Conservation (phyloP, 2,888 invertebrate genomes). For the Lasioglossum oenotherae region DNA sequence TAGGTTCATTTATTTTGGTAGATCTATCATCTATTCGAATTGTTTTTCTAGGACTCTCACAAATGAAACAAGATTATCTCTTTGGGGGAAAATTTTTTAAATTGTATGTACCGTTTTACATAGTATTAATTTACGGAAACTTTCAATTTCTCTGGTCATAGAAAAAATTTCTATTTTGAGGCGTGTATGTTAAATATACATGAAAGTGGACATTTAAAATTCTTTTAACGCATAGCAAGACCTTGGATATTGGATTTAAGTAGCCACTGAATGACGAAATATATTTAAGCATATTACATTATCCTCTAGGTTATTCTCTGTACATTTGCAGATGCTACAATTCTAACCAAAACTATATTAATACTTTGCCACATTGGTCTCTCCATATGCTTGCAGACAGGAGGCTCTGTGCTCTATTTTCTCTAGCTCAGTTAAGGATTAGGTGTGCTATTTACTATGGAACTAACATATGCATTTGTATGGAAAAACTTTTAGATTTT, state of each 20-base stretch:
- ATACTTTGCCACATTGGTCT: slow-evolving; percentile 73
- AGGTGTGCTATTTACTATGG: slow-evolving; percentile 62
- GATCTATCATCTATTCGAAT: neutral
- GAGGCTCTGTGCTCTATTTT: slow-evolving; percentile 76
- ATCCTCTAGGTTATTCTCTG: slow-evolving; percentile 17
- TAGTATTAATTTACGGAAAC: neutral
- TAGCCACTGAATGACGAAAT: neutral
- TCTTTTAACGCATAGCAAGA: neutral
- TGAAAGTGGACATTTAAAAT: slow-evolving; percentile 14
- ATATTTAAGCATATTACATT: neutral
- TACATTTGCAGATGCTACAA: slow-evolving; percentile 8
- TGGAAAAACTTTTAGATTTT: neutral
- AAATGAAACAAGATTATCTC: slow-evolving; percentile 2
- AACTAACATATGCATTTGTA: slow-evolving; percentile 47
- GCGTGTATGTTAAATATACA: neutral
- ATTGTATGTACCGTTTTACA: neutral
- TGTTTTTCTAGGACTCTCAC: neutral
- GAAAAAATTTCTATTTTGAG: neutral
- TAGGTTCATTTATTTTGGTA: slow-evolving; percentile 28
- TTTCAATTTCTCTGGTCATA: neutral
- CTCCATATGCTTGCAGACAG: slow-evolving; percentile 83
- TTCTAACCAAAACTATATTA: slow-evolving; percentile 39
- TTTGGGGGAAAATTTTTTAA: neutral
- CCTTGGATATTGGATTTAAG: slow-evolving; percentile 15
- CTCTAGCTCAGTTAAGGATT: slow-evolving; percentile 63